Percentiles rank a stretch among this genome's conserved stretches.
phyloP scores from a whole-genome alignment of 2,888 invertebrate genomes.

The Acrocera orbiculus region DNA sequence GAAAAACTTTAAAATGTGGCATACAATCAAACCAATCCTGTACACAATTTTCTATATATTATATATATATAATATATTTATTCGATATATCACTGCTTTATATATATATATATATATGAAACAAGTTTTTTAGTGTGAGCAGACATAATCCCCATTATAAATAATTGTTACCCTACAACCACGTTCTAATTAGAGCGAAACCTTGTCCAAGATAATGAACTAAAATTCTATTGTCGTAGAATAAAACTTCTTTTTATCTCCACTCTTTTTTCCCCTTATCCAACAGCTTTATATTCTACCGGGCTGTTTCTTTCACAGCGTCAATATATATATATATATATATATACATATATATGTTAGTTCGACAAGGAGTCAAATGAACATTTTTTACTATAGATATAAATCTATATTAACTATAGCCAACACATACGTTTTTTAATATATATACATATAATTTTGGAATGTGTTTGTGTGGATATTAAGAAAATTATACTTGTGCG shows the following conservation, averaged over 20 bases:
- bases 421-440: too few species aligned
- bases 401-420: background rate
- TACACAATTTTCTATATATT: too few species aligned
- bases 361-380: background rate
- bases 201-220: constrained; percentile 19
- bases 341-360: too few species aligned
- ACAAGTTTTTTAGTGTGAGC: too few species aligned
- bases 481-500: constrained; percentile 3
- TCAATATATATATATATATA: too few species aligned
- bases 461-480: too few species aligned
- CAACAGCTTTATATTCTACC: too few species aligned
- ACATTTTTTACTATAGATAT: background rate
- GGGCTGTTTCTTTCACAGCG: too few species aligned
- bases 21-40: too few species aligned
- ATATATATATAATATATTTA: too few species aligned
- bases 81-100: too few species aligned
- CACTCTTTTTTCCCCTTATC: too few species aligned
- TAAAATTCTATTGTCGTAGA: constrained; percentile 16
- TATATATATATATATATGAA: background rate
- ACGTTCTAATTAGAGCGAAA: constrained; percentile 18
- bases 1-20: constrained; percentile 5
- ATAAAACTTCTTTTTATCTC: constrained; percentile 1
- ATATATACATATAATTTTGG: background rate
- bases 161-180: constrained; percentile 19
- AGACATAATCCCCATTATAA: constrained; percentile 16